Base-by-base conservation (phyloP, 2,888 invertebrate genomes). In the Andrena chrysosceles region DNA sequence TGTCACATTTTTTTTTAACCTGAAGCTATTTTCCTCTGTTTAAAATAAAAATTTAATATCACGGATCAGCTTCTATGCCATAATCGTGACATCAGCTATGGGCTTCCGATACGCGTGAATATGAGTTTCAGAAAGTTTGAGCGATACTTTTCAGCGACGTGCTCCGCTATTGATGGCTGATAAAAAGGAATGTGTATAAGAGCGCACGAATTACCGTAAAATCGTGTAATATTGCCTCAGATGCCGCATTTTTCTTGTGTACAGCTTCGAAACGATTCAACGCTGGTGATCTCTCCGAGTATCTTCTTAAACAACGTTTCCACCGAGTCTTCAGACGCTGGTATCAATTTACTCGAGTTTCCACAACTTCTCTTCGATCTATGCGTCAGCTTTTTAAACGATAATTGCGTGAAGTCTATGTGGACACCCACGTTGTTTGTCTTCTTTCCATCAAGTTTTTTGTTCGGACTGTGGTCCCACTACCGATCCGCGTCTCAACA, bases 151-250 rank as follows among this genome's bases (percentile, higher is more conserved):
- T 10, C 26, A 35, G 20, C 23, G 29, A 8, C 23, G 23, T 56
- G 23, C 10, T 23, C 13, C 23, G 20, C 13, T 56, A 42, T 54
- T 63, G 26, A 35, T 2, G 23, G 6, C 42, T 2, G n/a, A 20
- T 8, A 26, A 49, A 29, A 8, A 10, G 10, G 49, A 10, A 69
- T 62, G 16, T 42, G 13, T 42, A 73, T n/a, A 8, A 48, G 59
- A 70, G 20, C n/a, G 29, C 23, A 35, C 10, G 72, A 86, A 75
- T 87, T 88, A 87, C 87, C 87, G 77, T 87, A 84, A 84, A 86
- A 78, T 78, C 42, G 48, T 74, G 76, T 56, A 70, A 76, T 62
- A 63, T 82, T 54, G 78, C 75, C 54, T 64, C 33, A 49, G 59
- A n/a, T 52, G 76, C 71, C 63, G 74, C 87, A 87, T 87, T 72